Percentiles rank a stretch among this genome's conserved stretches.
Conservation (phyloP, 2,113 vertebrate species). For the Ailurus styani region DNA sequence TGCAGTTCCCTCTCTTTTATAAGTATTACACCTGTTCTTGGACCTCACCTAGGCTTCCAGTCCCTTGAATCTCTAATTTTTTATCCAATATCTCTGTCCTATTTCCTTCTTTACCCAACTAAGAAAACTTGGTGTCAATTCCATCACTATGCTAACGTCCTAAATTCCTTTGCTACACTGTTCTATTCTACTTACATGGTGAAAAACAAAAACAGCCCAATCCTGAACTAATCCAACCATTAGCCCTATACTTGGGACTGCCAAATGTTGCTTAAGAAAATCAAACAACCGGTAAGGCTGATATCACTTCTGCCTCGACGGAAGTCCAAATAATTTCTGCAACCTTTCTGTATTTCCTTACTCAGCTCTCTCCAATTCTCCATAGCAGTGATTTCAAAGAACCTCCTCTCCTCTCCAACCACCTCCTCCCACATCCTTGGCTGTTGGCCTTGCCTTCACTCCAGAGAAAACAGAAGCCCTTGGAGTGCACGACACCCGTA, state of each 20-base stretch:
- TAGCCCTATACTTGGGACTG: background rate
- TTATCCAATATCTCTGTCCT: background rate
- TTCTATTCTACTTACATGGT: background rate
- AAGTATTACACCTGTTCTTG: background rate
- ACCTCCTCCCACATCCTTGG: background rate
- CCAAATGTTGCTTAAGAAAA: conserved; percentile 13
- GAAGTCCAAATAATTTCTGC: background rate
- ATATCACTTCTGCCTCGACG: background rate
- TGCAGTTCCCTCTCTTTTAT: background rate
- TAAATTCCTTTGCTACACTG: background rate
- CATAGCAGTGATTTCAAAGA: background rate
- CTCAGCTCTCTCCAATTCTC: background rate
- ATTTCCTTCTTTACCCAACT: background rate
- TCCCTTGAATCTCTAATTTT: background rate
- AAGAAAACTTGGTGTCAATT: background rate
- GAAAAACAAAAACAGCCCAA: background rate
- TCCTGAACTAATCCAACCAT: background rate
- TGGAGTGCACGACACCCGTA: background rate
- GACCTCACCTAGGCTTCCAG: background rate
- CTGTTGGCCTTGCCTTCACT: background rate
- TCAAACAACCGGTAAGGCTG: background rate
- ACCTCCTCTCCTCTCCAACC: background rate
- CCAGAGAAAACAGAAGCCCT: background rate
- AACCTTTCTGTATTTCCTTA: conserved; percentile 12
- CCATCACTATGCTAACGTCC: background rate